Base-by-base conservation (phyloP, 2,113 vertebrate genomes). In the Otis tarda region DNA sequence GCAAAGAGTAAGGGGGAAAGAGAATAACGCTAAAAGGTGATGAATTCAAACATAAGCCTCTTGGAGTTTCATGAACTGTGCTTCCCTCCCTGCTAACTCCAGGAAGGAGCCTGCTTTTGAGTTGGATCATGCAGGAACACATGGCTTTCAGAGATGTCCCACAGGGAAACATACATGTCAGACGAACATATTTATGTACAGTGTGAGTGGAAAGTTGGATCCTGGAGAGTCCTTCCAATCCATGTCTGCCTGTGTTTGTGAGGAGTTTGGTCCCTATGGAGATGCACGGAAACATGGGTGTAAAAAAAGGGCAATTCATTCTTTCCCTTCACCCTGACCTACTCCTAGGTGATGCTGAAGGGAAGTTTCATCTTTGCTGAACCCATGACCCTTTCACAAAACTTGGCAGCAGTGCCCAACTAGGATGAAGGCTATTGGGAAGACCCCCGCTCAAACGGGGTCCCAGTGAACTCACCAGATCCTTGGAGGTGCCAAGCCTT, bases 401-500 rank as follows among this genome's bases (percentile, higher is more conserved):
- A 4, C 60, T 43, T 75, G 43, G 24, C n/a, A 85, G 35, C 35
- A 85, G 21, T 31, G 94, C 64, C 64, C 37, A 61, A 4, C 16
- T 6, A 14, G 14, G 27, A 50, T 56, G 23, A 81, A 75, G 41
- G 37, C 39, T 82, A 9, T n/a, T 13, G 45, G 75, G 53, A 76
- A 31, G 17, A 35, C n/a, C 28, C 61, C 41, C 64, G 86, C 83
- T 91, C 77, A 80, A 4, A 39, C 0, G 25, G 76, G 86, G 10
- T 69, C 80, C 93, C 95, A 30, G 28, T n/a, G 50, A 45, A 98
- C 99, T 99, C 97, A 99, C 99, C 99, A 99, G 90, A 96, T 99
- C 99, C 98, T 99, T 99, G 96, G 99, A 98, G 22, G 99, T 99
- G 67, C 99, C 99, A 39, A 99, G 98, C 91, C 99, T 98, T 97